Evolutionary conservation across 2,888 invertebrate species (phyloP).

Genomic region (Acrobasis repandana): DNA sequence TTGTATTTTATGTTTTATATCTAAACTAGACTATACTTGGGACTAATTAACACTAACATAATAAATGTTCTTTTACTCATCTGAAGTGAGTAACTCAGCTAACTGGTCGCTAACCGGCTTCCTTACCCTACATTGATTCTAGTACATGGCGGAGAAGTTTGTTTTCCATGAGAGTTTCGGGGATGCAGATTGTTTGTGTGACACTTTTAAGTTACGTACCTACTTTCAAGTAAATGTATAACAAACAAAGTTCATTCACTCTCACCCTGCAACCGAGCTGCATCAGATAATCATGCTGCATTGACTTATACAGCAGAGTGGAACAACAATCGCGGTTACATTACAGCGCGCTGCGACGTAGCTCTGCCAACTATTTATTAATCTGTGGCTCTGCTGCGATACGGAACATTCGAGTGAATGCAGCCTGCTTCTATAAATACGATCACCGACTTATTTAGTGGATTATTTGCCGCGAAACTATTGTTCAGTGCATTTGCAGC

Average conservation of each 20-base stretch:
- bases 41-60: too few relatives aligned
- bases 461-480: slow-evolving; percentile 54
- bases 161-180: not conserved
- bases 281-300: not conserved
- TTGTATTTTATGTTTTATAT: too few relatives aligned
- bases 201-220: not conserved
- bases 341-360: slow-evolving; percentile 32
- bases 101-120: too few relatives aligned
- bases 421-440: slow-evolving; percentile 66
- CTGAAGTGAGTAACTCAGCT: too few relatives aligned
- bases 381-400: slow-evolving; percentile 38
- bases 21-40: too few relatives aligned
- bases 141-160: too few relatives aligned
- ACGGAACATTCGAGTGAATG: slow-evolving; percentile 70
- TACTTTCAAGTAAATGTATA: not conserved
- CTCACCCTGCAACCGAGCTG: not conserved
- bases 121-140: too few relatives aligned
- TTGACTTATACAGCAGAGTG: not conserved
- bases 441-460: slow-evolving; percentile 41
- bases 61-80: too few relatives aligned
- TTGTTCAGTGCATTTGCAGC: slow-evolving; percentile 53
- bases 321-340: slow-evolving; percentile 32
- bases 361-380: too few relatives aligned
- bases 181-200: not conserved
- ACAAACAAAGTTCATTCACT: not conserved